A percentile compares a stretch with the other conserved stretches of the same genome.
These are phyloP conservation scores for Eilema caniola DNA, from an alignment of 2,888 invertebrate species.

Conservation along the genomic window DNA sequence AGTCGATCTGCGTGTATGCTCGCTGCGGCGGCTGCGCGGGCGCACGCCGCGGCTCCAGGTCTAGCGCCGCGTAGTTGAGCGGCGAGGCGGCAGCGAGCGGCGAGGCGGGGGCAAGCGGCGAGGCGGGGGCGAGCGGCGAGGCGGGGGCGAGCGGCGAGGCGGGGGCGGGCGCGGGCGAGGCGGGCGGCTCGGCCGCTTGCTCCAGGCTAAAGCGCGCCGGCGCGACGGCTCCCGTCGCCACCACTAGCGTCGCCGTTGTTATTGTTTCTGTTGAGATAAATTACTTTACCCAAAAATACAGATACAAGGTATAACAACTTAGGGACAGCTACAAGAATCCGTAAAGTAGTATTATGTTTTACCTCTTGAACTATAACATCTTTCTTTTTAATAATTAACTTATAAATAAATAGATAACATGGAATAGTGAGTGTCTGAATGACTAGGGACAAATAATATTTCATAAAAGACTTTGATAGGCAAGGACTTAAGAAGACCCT, in stretches of 20 bases:
- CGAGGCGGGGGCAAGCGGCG: constrained; percentile 72
- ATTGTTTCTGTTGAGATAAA: constrained; percentile 18
- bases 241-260: constrained; percentile 48
- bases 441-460: not conserved
- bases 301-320: no score
- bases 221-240: constrained; percentile 47
- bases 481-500: not conserved
- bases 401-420: no score
- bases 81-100: constrained; percentile 64
- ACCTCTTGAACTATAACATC: no score
- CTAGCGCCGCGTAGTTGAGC: constrained; percentile 77
- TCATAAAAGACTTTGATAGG: not conserved
- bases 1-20: constrained; percentile 94
- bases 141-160: constrained; percentile 73
- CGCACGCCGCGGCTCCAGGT: constrained; percentile 74
- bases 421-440: not conserved
- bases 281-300: no score
- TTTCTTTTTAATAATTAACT: no score
- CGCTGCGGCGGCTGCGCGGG: constrained; percentile 80
- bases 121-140: constrained; percentile 72
- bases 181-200: constrained; percentile 24
- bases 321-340: no score
- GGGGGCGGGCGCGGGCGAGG: constrained; percentile 28
- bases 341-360: no score
- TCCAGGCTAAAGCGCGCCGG: constrained; percentile 57